Conservation (phyloP, 2,797 vertebrate species). For the Typhlichthys subterraneus region DNA sequence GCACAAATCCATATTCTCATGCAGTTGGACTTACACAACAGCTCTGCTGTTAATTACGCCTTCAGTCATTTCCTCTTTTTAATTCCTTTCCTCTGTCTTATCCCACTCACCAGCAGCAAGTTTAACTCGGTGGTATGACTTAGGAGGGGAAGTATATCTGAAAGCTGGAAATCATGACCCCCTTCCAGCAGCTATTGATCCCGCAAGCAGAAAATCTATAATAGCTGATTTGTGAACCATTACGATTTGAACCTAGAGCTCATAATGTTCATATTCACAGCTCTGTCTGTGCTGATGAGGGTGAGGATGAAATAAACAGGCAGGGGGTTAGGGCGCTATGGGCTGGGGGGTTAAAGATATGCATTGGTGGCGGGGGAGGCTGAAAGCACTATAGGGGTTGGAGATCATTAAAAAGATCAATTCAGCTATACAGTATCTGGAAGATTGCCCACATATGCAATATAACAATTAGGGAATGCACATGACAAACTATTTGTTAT, state of each 20-base stretch:
- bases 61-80: slow-evolving; percentile 18
- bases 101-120: slow-evolving; percentile 46
- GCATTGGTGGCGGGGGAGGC: slow-evolving; percentile 50
- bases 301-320: slow-evolving; percentile 64
- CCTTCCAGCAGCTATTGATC: slow-evolving; percentile 82
- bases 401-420: slow-evolving; percentile 75
- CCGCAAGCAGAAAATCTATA: slow-evolving; percentile 85
- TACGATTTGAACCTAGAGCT: slow-evolving; percentile 86
- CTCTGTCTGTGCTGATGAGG: slow-evolving; percentile 77
- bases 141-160: slow-evolving; percentile 80
- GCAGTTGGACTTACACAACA: slow-evolving; percentile 1
- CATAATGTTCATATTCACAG: slow-evolving; percentile 85
- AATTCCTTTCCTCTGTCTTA: slow-evolving; percentile 30
- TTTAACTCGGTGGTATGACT: slow-evolving; percentile 80
- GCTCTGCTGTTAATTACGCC: too few relatives aligned
- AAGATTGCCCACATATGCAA: slow-evolving; percentile 73
- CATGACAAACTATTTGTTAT: slow-evolving; percentile 55
- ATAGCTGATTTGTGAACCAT: slow-evolving; percentile 87
- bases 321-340: slow-evolving; percentile 64
- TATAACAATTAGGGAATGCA: slow-evolving; percentile 63
- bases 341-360: slow-evolving; percentile 55
- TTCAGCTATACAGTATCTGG: slow-evolving; percentile 60
- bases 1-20: neutral
- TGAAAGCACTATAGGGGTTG: slow-evolving; percentile 58
- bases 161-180: slow-evolving; percentile 82